Percentiles rank a stretch among this genome's conserved stretches.
These are phyloP conservation scores for Pteromalus puparum DNA, from an alignment of 1,140 invertebrate species.

Conservation along the genomic window DNA sequence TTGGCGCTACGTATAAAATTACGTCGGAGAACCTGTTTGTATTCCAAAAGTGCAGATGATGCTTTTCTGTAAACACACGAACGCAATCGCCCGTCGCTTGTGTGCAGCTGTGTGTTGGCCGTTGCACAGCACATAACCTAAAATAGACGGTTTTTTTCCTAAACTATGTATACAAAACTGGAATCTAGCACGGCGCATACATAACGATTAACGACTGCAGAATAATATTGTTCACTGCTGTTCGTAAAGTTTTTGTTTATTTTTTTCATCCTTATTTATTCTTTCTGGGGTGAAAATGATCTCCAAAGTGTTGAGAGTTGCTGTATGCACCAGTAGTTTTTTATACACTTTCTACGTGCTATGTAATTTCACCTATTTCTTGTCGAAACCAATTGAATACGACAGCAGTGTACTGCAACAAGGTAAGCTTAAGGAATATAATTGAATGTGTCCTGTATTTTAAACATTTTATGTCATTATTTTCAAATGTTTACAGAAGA, in stretches of 20 bases:
- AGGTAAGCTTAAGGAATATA: constrained; percentile 53
- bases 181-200: not conserved
- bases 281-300: constrained; percentile 51
- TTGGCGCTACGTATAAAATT: constrained; percentile 1
- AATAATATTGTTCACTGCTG: not conserved
- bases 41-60: constrained; percentile 1
- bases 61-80: constrained; percentile 17
- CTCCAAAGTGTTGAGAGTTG: constrained; percentile 56
- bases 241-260: not conserved
- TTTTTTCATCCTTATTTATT: not conserved
- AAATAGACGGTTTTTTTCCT: constrained; percentile 8
- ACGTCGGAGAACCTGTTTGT: not conserved
- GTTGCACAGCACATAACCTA: not conserved
- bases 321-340: constrained; percentile 62
- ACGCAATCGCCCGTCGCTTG: not conserved
- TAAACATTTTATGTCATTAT: not conserved
- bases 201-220: not conserved
- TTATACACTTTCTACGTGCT: constrained; percentile 69
- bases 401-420: constrained; percentile 16
- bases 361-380: constrained; percentile 67
- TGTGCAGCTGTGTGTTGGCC: not conserved
- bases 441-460: not conserved
- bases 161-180: not conserved
- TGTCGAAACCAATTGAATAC: constrained; percentile 62
- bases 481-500: constrained; percentile 50